Evolutionary conservation across 2,888 invertebrate species (phyloP), one percentile per base, ranked within the genome.

Genomic region (Eristalis pertinax): DNA sequence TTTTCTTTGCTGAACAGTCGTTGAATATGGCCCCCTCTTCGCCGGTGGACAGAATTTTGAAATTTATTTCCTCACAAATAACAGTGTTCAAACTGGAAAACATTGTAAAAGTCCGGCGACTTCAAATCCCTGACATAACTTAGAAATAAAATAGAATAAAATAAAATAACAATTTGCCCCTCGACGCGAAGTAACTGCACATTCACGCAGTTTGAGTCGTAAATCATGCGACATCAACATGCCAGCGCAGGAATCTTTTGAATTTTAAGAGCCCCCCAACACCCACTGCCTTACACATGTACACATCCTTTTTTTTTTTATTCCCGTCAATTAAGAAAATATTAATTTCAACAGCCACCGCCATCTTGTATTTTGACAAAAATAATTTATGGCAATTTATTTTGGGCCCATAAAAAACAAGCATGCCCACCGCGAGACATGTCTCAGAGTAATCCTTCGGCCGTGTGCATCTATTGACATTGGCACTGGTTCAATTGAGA

Each of bases 331-430:
- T 67, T 67, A 41, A 67, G 41, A 67, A 67, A 50, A 67, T 67
- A 67, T 67, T 67, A 67, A 50, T 67, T 67, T 67, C 43, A 26
- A 43, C 67, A 67, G n/a, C 67, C 2, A 50, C 22, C 26, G 24
- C 60, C 13, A 24, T 24, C 26, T 24, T 24, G 24, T 60, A 24
- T 60, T 60, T 24, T 60, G 60, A 60, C 60, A 13, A 0, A 29
- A 60, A 26, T 60, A 60, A 60, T 60, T 60, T 60, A 60, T 26
- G 24, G 13, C 5, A 60, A 60, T 60, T 60, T 60, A 60, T 60
- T 60, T 26, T 26, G 15, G 60, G 3, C 60, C 13, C n/a, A 19
- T 19, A 50, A 60, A 60, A 60, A 24, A 60, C 24, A 60, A 26
- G 26, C 11, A 13, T 13, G 7, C 13, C 8, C 35, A 19, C 35